Percentiles rank a stretch among this genome's conserved stretches.
These are phyloP conservation scores for Mastomys natalensis DNA, from an alignment of 2,113 vertebrate genomes.

Conservation along the genomic window DNA sequence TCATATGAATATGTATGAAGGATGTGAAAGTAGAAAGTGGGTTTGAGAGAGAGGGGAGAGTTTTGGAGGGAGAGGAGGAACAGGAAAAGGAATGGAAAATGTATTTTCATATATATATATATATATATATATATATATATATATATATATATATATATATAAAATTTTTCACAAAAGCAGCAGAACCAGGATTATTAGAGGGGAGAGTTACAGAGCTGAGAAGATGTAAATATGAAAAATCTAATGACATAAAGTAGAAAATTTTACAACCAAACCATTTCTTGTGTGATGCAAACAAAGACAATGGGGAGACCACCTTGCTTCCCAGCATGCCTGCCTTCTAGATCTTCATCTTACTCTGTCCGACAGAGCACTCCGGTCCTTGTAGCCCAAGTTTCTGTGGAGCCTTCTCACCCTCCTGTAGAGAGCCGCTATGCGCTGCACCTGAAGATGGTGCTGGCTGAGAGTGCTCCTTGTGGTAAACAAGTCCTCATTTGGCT, in stretches of 20 bases:
- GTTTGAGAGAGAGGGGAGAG: neutral
- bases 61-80: neutral
- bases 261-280: neutral
- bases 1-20: neutral
- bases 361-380: neutral
- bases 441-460: too few relatives aligned
- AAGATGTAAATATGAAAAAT: neutral
- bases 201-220: neutral
- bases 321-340: neutral
- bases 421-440: too few relatives aligned
- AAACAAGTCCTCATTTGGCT: too few relatives aligned
- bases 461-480: too few relatives aligned
- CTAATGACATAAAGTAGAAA: neutral
- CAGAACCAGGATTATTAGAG: neutral
- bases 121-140: neutral
- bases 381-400: neutral
- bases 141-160: neutral
- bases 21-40: neutral
- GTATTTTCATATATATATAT: neutral
- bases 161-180: neutral
- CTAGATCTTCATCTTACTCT: neutral
- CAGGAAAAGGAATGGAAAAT: neutral
- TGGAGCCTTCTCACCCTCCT: too few relatives aligned
- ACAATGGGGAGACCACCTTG: neutral
- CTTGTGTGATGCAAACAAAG: neutral